phyloP scores from a whole-genome alignment of 2,113 vertebrate genomes.

The Chauna torquata region DNA sequence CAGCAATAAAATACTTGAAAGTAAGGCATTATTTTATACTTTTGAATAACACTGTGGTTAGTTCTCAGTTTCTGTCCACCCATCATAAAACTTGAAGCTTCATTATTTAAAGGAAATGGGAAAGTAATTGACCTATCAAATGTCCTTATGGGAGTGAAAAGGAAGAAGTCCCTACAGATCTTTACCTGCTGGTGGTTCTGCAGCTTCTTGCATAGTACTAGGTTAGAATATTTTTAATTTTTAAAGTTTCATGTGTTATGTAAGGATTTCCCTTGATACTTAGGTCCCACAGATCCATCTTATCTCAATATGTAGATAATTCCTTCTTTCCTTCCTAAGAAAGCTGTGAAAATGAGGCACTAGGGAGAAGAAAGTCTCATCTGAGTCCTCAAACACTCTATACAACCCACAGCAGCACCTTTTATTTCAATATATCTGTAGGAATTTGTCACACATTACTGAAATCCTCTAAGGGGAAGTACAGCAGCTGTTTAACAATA shows the following conservation, averaged over 20 bases:
- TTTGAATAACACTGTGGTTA: neutral
- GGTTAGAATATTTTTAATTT: neutral
- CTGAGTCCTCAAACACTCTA: neutral
- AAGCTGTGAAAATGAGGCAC: neutral
- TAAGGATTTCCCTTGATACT: neutral
- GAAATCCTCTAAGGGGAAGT: slow-evolving; percentile 43
- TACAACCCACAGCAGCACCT: neutral
- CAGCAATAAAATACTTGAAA: neutral
- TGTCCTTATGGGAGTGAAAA: neutral
- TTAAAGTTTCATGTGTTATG: neutral
- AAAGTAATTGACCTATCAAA: neutral
- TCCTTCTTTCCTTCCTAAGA: neutral
- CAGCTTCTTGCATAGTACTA: neutral
- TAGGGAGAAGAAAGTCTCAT: neutral
- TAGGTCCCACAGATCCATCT: neutral
- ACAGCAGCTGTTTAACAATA: slow-evolving; percentile 60
- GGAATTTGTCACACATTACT: slow-evolving; percentile 38
- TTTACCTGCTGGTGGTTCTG: neutral
- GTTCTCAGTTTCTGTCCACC: neutral
- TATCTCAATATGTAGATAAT: neutral
- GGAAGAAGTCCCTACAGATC: neutral
- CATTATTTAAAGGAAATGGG: neutral
- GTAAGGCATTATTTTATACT: neutral
- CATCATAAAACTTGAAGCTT: neutral
- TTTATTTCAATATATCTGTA: slow-evolving; percentile 11